Conservation (phyloP, 2,113 vertebrate genomes). For the Periophthalmodon schlosseri region DNA sequence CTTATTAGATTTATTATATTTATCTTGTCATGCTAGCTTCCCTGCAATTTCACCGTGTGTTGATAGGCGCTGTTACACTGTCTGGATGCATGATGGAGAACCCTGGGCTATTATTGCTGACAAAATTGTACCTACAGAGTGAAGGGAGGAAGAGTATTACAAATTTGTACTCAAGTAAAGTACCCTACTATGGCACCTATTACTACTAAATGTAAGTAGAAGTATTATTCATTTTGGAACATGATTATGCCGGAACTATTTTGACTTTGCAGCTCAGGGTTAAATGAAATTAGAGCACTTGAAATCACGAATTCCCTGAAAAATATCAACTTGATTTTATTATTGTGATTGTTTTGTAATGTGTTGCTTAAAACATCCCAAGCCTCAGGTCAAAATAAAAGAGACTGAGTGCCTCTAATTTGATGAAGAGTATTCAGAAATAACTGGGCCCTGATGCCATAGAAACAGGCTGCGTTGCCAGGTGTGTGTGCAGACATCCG, state of each 20-base stretch:
- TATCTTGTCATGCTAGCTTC: constrained; percentile 40
- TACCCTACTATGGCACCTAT: not conserved
- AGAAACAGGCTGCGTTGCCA: constrained; percentile 61
- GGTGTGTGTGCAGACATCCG: constrained; percentile 47
- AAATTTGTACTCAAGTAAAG: not conserved
- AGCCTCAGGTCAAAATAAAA: not conserved
- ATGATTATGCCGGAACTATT: not conserved
- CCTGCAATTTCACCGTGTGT: constrained; percentile 26
- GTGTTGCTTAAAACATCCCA: not conserved
- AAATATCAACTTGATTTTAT: not conserved
- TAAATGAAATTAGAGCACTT: not conserved
- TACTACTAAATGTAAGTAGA: not conserved
- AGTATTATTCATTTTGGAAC: not conserved
- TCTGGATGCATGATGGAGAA: constrained; percentile 34
- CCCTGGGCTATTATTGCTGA: constrained; percentile 19
- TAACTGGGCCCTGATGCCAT: constrained; percentile 42
- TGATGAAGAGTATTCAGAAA: not conserved
- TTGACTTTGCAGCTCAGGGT: not conserved
- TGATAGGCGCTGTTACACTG: constrained; percentile 28
- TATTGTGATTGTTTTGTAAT: not conserved
- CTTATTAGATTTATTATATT: constrained; percentile 45
- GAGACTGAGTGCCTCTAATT: not conserved
- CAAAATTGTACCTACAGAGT: constrained; percentile 19
- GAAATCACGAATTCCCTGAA: not conserved
- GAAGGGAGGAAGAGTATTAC: not conserved